Evolutionary conservation across 2,797 vertebrate genomes (phyloP).

Genomic region (Linurgus olivaceus): DNA sequence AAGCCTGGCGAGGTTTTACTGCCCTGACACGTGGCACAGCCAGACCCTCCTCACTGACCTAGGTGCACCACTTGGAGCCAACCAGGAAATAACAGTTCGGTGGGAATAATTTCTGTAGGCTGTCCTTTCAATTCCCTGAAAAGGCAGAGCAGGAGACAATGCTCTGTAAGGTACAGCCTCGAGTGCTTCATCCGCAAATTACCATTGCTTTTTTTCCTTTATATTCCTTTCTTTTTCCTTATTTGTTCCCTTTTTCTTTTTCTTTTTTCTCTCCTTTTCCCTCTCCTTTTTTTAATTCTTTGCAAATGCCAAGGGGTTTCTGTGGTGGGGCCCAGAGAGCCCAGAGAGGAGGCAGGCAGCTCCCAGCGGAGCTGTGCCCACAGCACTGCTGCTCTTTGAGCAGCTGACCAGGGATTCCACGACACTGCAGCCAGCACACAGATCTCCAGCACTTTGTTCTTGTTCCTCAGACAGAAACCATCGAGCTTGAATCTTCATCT

Average conservation of each 20-base stretch:
- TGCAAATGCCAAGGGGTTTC: not conserved
- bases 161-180: not conserved
- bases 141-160: not conserved
- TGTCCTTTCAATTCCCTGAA: not conserved
- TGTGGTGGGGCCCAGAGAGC: not conserved
- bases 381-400: not conserved
- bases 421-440: not conserved
- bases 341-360: not conserved
- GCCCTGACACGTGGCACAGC: not conserved
- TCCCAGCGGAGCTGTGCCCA: not conserved
- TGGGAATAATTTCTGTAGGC: not conserved
- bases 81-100: not conserved
- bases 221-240: no score
- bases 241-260: not conserved
- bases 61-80: not conserved
- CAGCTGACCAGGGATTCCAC: not conserved
- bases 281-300: not conserved
- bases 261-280: not conserved
- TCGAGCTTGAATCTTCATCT: not conserved
- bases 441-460: not conserved
- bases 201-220: rapidly evolving
- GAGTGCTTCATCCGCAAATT: not conserved
- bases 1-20: not conserved
- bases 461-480: not conserved
- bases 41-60: not conserved